Percentiles rank a stretch among this genome's conserved stretches.
These are phyloP conservation scores for Amiota minor DNA, from an alignment of 2,888 invertebrate species.

Conservation along the genomic window DNA sequence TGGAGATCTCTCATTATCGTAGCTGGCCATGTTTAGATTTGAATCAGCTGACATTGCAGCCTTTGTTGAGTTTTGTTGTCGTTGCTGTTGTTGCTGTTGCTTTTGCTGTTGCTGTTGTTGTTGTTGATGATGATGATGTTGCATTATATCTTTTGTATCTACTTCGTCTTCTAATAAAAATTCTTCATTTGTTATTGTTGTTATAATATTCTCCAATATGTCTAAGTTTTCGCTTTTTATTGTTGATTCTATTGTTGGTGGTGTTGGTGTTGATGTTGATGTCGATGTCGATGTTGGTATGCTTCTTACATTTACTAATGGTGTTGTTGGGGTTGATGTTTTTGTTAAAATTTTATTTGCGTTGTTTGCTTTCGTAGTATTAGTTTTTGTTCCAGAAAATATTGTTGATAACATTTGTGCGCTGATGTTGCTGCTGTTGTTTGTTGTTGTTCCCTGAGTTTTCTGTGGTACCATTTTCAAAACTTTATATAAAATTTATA, in stretches of 20 bases:
- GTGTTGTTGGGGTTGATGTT: conserved; percentile 42
- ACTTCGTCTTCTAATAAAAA: no score
- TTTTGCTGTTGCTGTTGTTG: conserved; percentile 35
- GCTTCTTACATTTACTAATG: conserved; percentile 44
- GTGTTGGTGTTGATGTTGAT: conserved; percentile 11
- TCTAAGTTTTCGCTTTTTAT: background rate
- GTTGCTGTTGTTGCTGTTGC: conserved; percentile 42
- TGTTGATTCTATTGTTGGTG: background rate
- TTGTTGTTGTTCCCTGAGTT: conserved; percentile 58
- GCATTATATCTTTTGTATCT: no score
- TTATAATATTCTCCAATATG: conserved; percentile 8
- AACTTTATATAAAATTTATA: background rate
- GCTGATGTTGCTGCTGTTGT: background rate
- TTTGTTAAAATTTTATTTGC: conserved; percentile 27
- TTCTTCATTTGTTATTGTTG: conserved; percentile 14
- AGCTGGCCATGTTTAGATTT: conserved; percentile 12
- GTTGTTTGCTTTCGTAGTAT: conserved; percentile 31
- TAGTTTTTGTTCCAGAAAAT: conserved; percentile 37
- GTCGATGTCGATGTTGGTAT: conserved; percentile 36
- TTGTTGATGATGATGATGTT: no score
- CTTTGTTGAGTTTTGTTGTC: conserved; percentile 43
- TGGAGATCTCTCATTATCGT: conserved; percentile 51
- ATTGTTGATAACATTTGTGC: conserved; percentile 42
- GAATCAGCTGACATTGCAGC: conserved; percentile 23
- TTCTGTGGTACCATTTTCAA: conserved; percentile 65